Evolutionary conservation across 2,888 invertebrate species (phyloP), one percentile per base, ranked within the genome.

Genomic region (Phaonia tiefii): DNA sequence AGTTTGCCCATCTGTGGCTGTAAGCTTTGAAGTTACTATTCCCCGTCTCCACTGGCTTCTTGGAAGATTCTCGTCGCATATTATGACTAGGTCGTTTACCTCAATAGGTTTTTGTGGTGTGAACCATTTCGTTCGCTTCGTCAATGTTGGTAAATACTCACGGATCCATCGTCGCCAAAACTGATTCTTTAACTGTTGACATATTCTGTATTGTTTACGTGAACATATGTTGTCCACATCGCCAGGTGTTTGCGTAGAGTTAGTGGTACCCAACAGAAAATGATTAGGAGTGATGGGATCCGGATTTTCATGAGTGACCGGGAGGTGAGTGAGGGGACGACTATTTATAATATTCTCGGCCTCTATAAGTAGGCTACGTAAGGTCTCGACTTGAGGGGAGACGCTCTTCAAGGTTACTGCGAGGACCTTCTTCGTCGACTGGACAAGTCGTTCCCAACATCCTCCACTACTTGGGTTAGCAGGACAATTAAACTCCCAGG

Each of bases 261-360:
- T n/a, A n/a, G n/a, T n/a, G 13, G 79, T 74, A 0, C 79, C 83
- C 0, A 80, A 22, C 1, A 79, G 51, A 13, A 83, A 25, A 72
- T 83, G 83, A 25, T 83, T 83, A 4, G 79, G 82, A 1, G 84
- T 84, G 15, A 84, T 26, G 13, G 83, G 80, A 31, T 83, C 80
- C 31, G 83, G 80, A 13, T 83, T 79, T 0, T 65, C 37, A 0
- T 77, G 20, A 1, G 72, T 63, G 10, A 80, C 4, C 11, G 60
- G 66, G 0, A 79, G 75, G 15, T 67, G 72, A 8, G 74, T 79
- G 13, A 81, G 66, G 8, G 74, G 70, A 10, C 69, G 49, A 44
- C 73, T 76, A n/a, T 82, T 82, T 11, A 80, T 76, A 20, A 75
- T 78, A 13, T 82, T 82, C 49, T 84, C 82, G 1, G 67, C 79